A percentile compares a stretch with the other conserved stretches of the same genome.
Evolutionary conservation across 2,797 vertebrate species (phyloP).

Genomic region (Sphenodon punctatus): DNA sequence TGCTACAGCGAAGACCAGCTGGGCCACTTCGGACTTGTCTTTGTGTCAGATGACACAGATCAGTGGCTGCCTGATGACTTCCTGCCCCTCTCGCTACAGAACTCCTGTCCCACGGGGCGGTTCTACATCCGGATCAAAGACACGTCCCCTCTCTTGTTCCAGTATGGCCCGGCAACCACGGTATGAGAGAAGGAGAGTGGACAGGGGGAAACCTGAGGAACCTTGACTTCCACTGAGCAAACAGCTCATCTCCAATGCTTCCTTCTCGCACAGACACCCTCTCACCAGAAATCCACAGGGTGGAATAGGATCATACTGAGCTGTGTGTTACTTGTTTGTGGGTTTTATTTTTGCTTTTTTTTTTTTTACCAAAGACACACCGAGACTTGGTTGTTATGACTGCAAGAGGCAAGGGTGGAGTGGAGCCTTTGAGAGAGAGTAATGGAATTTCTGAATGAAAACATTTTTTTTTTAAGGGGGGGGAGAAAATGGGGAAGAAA

Average conservation of each 20-base stretch:
- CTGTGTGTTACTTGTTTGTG: constrained; percentile 54
- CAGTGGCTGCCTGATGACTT: constrained; percentile 89
- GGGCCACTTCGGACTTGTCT: constrained; percentile 87
- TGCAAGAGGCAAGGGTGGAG: constrained; percentile 60
- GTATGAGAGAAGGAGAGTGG: constrained; percentile 67
- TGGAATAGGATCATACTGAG: constrained; percentile 53
- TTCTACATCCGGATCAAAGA: constrained; percentile 89
- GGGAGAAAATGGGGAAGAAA: not conserved
- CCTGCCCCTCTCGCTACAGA: constrained; percentile 85
- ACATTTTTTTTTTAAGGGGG: constrained; percentile 62
- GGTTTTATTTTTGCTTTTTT: constrained; percentile 40
- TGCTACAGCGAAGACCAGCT: constrained; percentile 84
- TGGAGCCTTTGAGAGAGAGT: constrained; percentile 52
- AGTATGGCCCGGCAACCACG: constrained; percentile 84
- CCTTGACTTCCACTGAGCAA: constrained; percentile 45
- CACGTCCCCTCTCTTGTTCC: constrained; percentile 85
- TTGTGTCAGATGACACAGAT: constrained; percentile 79
- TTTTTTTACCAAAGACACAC: constrained; percentile 73
- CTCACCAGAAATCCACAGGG: constrained; percentile 33
- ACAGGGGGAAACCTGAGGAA: fast-evolving
- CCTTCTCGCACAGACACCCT: constrained; percentile 70
- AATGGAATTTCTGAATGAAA: constrained; percentile 67
- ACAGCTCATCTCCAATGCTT: constrained; percentile 68
- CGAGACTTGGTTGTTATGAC: constrained; percentile 58
- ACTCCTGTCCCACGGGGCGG: constrained; percentile 80